phyloP scores from a whole-genome alignment of 2,113 vertebrate genomes.

The Cercocebus atys region DNA sequence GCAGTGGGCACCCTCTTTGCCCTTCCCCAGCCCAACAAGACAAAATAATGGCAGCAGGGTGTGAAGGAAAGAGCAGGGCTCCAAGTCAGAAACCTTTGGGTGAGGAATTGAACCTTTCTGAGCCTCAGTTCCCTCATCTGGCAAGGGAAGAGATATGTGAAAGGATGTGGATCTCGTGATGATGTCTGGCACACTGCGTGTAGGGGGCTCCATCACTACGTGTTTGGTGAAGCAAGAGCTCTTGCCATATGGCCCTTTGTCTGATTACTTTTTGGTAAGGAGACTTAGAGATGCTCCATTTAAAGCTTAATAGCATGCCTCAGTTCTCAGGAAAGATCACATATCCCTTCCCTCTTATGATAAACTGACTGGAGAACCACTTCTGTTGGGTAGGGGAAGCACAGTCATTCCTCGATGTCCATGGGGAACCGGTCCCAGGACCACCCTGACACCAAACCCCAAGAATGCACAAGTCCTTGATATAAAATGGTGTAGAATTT shows the following conservation, averaged over 20 bases:
- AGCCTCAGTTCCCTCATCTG: neutral
- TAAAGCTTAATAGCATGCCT: neutral
- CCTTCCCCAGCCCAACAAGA: neutral
- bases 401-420: neutral
- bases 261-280: neutral
- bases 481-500: neutral
- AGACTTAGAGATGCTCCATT: neutral
- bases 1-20: neutral
- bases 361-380: neutral
- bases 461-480: neutral
- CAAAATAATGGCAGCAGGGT: neutral
- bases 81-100: neutral
- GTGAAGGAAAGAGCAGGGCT: neutral
- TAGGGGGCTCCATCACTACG: neutral
- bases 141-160: neutral
- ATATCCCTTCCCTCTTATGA: neutral
- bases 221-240: neutral
- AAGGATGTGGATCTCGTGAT: rapidly evolving
- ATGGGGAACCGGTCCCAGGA: neutral
- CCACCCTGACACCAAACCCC: neutral
- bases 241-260: neutral
- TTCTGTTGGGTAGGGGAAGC: neutral
- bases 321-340: neutral
- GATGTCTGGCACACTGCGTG: neutral
- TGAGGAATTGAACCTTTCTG: neutral